Evolutionary conservation across 2,888 invertebrate genomes (phyloP), one percentile per base, ranked within the genome.

Genomic region (Gari tellinella): DNA sequence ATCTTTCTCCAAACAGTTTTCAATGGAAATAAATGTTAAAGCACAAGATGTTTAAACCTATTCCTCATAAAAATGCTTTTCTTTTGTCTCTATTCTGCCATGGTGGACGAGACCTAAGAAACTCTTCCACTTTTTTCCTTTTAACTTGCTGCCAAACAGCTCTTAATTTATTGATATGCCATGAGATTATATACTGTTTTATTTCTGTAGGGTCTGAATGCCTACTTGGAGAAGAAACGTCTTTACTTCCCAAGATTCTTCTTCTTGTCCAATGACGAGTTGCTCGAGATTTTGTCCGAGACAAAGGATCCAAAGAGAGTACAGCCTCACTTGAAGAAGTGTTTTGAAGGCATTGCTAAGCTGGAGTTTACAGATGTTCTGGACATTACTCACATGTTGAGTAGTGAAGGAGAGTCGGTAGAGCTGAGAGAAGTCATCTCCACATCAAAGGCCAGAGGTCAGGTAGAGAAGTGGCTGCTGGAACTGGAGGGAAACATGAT

Each of bases 381-480:
- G n/a, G 92, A 93, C 70, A 92, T 93, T 64, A 92, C 92, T 0
- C 91, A 92, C 82, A 92, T 93, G 91, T 89, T 90, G 82, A 92
- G 92, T 68, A 91, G 90, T 80, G 93, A 93, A 73, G 92, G 91
- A 5, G 93, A 93, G 81, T 78, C 90, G 5, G 92, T 93, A 1
- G 82, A 88, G 62, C 85, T 93, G 17, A 85, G 81, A 52, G 92
- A 92, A 31, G 84, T 88, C 37, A 92, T 93, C 68, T 91, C 91
- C 1, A 92, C 92, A 1, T 86, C 91, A 5, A 92, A 92, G 76
- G 97, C 98, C 0, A 94, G 97, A 83, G 98, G 98, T 61, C 97
- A 97, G 93, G 98, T 99, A 0, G 99, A 99, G 91, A 98, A 97
- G 93, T 99, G 98, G 99, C 93, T 99, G 61, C 92, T 96, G 10